Evolutionary conservation across 2,797 vertebrate genomes (phyloP).

Genomic region (Apodemus agrarius): DNA sequence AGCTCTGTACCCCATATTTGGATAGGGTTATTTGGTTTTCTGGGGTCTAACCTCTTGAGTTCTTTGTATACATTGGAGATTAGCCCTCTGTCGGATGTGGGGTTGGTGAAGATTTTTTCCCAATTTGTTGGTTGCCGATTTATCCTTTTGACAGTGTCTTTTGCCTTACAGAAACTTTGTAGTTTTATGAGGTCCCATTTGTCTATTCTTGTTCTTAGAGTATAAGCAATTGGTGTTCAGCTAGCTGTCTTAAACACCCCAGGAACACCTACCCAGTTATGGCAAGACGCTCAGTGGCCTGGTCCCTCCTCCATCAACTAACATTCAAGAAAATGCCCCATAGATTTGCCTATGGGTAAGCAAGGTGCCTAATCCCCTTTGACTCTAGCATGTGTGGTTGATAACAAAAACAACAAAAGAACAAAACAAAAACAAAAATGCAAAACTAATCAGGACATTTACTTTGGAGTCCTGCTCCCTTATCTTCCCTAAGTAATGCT

Average conservation of each 20-base stretch:
- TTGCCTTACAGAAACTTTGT: no score
- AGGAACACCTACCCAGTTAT: background rate
- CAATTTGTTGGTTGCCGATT: no score
- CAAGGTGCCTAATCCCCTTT: background rate
- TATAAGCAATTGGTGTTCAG: no score
- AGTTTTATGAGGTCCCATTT: no score
- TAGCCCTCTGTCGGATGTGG: no score
- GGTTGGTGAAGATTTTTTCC: no score
- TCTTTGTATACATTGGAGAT: no score
- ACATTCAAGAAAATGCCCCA: background rate
- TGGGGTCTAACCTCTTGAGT: no score
- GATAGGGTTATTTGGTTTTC: no score
- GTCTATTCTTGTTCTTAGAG: no score
- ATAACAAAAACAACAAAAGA: background rate
- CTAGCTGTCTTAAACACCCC: background rate
- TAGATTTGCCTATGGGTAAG: background rate
- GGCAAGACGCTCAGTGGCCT: background rate
- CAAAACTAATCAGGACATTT: background rate
- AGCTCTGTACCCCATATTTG: no score
- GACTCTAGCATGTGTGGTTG: background rate
- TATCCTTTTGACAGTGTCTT: no score
- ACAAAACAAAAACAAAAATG: background rate
- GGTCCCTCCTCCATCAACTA: background rate
- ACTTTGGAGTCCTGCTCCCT: background rate
- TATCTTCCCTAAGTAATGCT: background rate